A percentile compares a stretch with the other conserved stretches of the same genome.
Conservation (phyloP, 2,888 invertebrate species). For the Hetaerina titia region DNA sequence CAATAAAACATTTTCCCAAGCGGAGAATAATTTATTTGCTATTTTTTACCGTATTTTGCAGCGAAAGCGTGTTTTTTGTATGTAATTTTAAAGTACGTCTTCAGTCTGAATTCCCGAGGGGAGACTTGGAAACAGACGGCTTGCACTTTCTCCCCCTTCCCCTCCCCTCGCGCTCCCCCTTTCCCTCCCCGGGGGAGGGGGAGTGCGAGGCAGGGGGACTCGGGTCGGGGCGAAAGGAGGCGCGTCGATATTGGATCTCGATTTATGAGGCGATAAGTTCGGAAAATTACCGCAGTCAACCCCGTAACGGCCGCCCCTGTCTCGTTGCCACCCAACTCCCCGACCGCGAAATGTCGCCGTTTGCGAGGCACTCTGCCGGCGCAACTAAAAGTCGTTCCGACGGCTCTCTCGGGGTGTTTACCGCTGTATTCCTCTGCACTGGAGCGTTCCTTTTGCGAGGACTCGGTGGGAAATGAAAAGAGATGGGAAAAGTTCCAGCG, state of each 20-base stretch:
- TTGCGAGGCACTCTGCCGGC: background rate
- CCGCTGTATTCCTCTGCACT: background rate
- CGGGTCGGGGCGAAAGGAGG: background rate
- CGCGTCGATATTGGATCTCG: constrained; percentile 12
- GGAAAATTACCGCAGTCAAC: constrained; percentile 15
- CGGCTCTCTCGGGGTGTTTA: background rate
- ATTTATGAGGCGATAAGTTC: constrained; percentile 35
- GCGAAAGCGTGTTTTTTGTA: too few relatives aligned
- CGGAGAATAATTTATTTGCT: too few relatives aligned
- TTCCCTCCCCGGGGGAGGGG: background rate
- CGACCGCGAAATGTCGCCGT: background rate
- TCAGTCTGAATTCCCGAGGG: too few relatives aligned
- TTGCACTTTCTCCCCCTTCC: background rate
- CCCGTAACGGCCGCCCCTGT: background rate
- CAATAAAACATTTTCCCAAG: too few relatives aligned
- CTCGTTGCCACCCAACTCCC: background rate
- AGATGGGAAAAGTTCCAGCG: background rate
- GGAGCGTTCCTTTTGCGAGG: background rate
- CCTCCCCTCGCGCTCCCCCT: background rate
- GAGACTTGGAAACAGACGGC: background rate
- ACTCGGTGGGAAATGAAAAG: background rate
- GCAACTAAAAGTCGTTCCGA: constrained; percentile 1
- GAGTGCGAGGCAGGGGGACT: background rate
- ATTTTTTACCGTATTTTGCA: too few relatives aligned
- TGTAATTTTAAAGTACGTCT: too few relatives aligned